Base-by-base conservation (phyloP, 2,113 vertebrate species). In the Neomonachus schauinslandi region DNA sequence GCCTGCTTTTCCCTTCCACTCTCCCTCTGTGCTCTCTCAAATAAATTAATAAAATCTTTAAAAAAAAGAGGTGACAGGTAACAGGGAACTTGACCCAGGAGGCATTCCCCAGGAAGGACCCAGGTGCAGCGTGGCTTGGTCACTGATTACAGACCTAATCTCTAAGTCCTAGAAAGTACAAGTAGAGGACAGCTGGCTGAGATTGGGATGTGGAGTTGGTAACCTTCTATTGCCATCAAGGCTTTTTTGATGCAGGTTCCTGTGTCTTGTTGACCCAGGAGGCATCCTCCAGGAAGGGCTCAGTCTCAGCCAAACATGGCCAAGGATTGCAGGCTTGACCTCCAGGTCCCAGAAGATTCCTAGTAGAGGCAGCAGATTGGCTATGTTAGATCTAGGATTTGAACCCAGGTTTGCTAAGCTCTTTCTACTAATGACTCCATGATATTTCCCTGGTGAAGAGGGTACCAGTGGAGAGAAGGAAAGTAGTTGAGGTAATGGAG, bases 381-480 rank as follows among this genome's bases (percentile, higher is more conserved):
- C n/a, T 88, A 22, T 92, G 26, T 82, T 92, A 92, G 46, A 67
- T n/a, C 11, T 87, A 80, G 74, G 36, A 95, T 87, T 91, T 84
- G 80, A 94, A 88, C 31, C 15, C 21, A 46, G 22, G 4, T 91
- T 81, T 92, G 8, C 31, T 88, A 89, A 94, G 21, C 26, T 90
- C 19, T 81, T 96, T 84, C n/a, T 24, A 55, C 67, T 86, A 33
- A 59, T 84, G 14, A 84, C 65, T 85, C 2, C 8, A 31, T 89
- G 11, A 4, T 46, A 2, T 96, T 95, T 95, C 19, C 76, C 10
- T 77, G 31, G 53, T 69, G 51, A 92, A 74, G 89, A 93, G 81
- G 24, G 36, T 19, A 59, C 4, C 33, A 22, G 4, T 42, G 59
- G 51, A 76, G 59, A 86, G 86, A 81, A 91, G 18, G 42, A 65